phyloP scores from a whole-genome alignment of 2,888 invertebrate genomes.

The Philopedon plagiatum region DNA sequence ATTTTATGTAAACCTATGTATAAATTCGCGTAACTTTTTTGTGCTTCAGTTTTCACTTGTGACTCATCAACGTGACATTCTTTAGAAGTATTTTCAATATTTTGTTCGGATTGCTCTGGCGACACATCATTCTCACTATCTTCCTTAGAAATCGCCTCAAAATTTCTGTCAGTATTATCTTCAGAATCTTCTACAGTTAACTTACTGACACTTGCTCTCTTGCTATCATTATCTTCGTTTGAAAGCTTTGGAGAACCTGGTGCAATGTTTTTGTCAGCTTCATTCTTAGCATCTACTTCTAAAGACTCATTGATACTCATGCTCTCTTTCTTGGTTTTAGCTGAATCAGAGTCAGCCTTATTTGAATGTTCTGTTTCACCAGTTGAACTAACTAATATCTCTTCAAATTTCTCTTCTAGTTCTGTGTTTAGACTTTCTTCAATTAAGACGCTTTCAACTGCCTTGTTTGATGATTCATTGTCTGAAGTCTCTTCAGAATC shows the following conservation, averaged over 20 bases:
- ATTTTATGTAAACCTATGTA: not conserved
- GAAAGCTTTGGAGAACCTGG: too few species aligned
- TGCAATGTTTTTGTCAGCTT: too few species aligned
- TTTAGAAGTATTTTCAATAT: not conserved
- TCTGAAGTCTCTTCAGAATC: not conserved
- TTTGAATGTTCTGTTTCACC: not conserved
- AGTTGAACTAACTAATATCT: not conserved
- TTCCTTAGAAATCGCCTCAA: not conserved
- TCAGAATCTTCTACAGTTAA: not conserved
- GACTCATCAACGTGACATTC: not conserved
- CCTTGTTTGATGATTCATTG: slow-evolving; percentile 7
- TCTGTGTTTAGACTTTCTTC: not conserved
- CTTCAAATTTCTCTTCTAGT: not conserved
- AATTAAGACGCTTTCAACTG: not conserved
- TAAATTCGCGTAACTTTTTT: not conserved
- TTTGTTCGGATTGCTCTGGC: not conserved
- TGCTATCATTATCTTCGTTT: too few species aligned
- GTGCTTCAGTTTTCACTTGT: not conserved
- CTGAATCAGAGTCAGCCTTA: not conserved
- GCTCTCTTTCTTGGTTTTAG: too few species aligned
- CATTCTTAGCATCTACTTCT: too few species aligned
- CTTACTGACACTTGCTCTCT: not conserved
- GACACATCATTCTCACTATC: not conserved
- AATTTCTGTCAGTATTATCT: not conserved
- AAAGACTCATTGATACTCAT: too few species aligned